These are phyloP conservation scores for Fundulus diaphanus DNA, from an alignment of 2,797 vertebrate genomes.

Conservation along the genomic window DNA sequence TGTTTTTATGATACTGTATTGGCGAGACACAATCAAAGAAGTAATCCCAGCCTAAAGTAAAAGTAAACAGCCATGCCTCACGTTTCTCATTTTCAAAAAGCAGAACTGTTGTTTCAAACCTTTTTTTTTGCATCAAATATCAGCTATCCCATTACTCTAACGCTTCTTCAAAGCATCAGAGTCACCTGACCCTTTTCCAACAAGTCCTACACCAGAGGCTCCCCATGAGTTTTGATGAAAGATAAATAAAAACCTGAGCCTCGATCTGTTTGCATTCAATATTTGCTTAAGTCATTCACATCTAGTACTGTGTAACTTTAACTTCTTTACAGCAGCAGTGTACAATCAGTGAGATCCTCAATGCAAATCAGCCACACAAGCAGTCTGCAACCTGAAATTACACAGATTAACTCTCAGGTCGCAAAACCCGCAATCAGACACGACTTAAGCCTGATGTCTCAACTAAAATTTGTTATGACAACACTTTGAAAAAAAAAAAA, in stretches of 20 bases:
- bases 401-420: background rate
- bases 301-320: background rate
- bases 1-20: background rate
- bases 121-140: background rate
- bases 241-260: conserved; percentile 2
- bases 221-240: background rate
- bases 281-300: conserved; percentile 6
- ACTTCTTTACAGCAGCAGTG: background rate
- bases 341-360: background rate
- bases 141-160: background rate
- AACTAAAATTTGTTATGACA: background rate
- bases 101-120: background rate
- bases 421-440: conserved; percentile 2
- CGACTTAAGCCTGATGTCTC: conserved; percentile 4
- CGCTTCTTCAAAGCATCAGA: background rate
- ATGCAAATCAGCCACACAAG: background rate
- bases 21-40: background rate
- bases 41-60: too few species aligned
- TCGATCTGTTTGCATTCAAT: background rate
- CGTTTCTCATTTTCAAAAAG: background rate
- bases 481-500: conserved; percentile 11
- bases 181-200: background rate
- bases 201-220: background rate
- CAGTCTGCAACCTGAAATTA: conserved; percentile 10
- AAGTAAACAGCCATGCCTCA: background rate